phyloP scores from a whole-genome alignment of 1,140 invertebrate species.

The Sycophaga agraensis region DNA sequence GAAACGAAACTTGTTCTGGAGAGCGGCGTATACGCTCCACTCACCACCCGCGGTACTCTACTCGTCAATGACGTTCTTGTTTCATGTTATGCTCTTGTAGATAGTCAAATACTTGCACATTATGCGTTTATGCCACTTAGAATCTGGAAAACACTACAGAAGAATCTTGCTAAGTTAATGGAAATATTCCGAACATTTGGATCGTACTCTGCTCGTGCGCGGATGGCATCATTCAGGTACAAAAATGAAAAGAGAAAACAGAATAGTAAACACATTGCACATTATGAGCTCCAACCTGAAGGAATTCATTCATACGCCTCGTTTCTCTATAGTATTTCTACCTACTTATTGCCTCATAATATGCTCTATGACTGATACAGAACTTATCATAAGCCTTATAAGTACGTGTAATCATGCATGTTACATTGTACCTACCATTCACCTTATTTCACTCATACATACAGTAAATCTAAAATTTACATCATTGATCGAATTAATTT shows the following conservation, averaged over 20 bases:
- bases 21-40: slow-evolving; percentile 83
- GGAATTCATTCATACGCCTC: slow-evolving; percentile 89
- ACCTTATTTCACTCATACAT: too few species aligned
- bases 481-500: too few species aligned
- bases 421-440: too few species aligned
- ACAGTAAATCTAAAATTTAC: too few species aligned
- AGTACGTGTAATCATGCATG: too few species aligned
- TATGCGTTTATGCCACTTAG: slow-evolving; percentile 79
- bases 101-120: slow-evolving; percentile 84
- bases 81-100: slow-evolving; percentile 91
- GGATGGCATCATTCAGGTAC: too few species aligned
- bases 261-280: too few species aligned
- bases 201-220: not conserved
- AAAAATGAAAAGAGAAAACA: too few species aligned
- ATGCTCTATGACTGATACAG: slow-evolving; percentile 44
- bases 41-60: slow-evolving; percentile 84
- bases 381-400: too few species aligned
- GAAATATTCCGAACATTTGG: not conserved
- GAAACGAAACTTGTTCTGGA: slow-evolving; percentile 60
- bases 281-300: slow-evolving; percentile 25
- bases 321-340: slow-evolving; percentile 71
- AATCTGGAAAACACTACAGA: slow-evolving; percentile 43
- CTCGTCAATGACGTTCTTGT: slow-evolving; percentile 88
- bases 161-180: not conserved
- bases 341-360: slow-evolving; percentile 66